Evolutionary conservation across 2,888 invertebrate species (phyloP).

Genomic region (Cheilosia urbana): DNA sequence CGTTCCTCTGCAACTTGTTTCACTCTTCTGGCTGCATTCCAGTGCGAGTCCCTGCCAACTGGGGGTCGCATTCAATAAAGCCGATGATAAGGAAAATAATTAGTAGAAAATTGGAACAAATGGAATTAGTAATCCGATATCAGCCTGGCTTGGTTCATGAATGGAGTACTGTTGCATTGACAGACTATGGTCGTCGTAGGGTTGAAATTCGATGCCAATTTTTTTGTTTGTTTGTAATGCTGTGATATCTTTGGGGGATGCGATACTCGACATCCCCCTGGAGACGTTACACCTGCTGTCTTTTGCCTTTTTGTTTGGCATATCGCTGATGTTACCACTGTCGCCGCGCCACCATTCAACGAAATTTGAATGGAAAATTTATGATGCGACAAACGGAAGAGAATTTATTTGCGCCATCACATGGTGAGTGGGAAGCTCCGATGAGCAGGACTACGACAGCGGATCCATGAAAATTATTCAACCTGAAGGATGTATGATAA

Average conservation of each 20-base stretch:
- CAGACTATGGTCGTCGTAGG: slow-evolving; percentile 2
- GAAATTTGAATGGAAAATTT: slow-evolving; percentile 74
- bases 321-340: slow-evolving; percentile 69
- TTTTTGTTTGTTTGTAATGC: background rate
- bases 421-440: slow-evolving; percentile 43
- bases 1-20: background rate
- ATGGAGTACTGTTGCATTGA: slow-evolving; percentile 40
- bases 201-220: slow-evolving; percentile 11
- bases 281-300: slow-evolving; percentile 51
- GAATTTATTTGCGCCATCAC: slow-evolving; percentile 75
- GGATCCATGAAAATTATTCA: slow-evolving; percentile 83
- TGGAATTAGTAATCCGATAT: slow-evolving; percentile 58
- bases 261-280: background rate
- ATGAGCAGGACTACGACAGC: slow-evolving; percentile 64
- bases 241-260: background rate
- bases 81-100: slow-evolving; percentile 69
- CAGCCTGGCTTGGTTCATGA: slow-evolving; percentile 21
- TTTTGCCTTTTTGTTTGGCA: slow-evolving; percentile 10
- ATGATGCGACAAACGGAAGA: slow-evolving; percentile 75
- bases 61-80: background rate
- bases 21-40: slow-evolving; percentile 7
- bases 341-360: slow-evolving; percentile 47
- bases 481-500: slow-evolving; percentile 84
- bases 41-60: slow-evolving; percentile 9
- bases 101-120: slow-evolving; percentile 71